Evolutionary conservation across 2,888 invertebrate genomes (phyloP).

Genomic region (Agelastica alni): DNA sequence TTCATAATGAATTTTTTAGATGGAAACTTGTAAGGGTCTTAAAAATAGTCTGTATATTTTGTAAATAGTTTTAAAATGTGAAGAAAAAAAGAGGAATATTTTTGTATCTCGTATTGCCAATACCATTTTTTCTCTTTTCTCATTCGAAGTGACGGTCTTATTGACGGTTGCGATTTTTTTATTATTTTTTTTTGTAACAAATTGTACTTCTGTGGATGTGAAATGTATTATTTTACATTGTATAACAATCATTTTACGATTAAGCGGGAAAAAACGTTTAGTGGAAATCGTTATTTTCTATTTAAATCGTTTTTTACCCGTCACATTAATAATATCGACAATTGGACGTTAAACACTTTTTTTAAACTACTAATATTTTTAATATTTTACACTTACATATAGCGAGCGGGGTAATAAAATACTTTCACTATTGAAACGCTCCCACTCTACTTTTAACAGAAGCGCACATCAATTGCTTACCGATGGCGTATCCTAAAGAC

Average conservation of each 20-base stretch:
- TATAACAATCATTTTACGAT: slow-evolving; percentile 20
- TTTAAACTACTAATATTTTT: background rate
- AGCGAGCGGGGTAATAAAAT: no score
- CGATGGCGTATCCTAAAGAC: no score
- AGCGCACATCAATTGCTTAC: no score
- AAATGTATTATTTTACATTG: slow-evolving; percentile 22
- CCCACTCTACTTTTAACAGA: no score
- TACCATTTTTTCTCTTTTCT: slow-evolving; percentile 11
- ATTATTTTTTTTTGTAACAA: slow-evolving; percentile 24
- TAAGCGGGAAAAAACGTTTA: background rate
- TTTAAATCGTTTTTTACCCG: background rate
- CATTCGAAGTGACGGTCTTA: background rate
- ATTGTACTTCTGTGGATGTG: slow-evolving; percentile 13
- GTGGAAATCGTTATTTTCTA: background rate
- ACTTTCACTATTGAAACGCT: no score
- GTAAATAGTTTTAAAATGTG: slow-evolving; percentile 4
- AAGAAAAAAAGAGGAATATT: background rate
- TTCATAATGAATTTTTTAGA: background rate
- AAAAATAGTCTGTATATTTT: slow-evolving; percentile 5
- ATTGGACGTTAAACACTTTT: no score
- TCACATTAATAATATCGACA: no score
- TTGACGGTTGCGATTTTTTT: slow-evolving; percentile 9
- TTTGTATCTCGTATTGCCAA: slow-evolving; percentile 1
- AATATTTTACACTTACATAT: no score
- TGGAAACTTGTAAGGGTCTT: background rate